Percentiles rank a stretch among this genome's conserved stretches.
phyloP scores from a whole-genome alignment of 23 tunicate genomes.

The Ascidia mentula region DNA sequence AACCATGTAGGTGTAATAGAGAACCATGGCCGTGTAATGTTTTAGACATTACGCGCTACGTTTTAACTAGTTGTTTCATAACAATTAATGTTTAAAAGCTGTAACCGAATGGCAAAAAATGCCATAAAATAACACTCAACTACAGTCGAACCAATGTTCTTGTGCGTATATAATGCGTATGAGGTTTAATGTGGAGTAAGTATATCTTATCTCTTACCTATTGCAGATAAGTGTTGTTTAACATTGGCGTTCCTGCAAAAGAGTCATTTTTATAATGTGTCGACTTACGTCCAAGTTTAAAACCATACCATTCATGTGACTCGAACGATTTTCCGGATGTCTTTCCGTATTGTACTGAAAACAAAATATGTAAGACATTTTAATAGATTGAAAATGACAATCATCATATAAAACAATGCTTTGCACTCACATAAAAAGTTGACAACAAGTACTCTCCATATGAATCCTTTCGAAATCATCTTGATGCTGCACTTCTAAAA shows the following conservation, averaged over 20 bases:
- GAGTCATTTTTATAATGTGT: background rate
- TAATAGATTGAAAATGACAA: background rate
- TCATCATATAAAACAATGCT: background rate
- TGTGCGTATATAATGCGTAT: no score
- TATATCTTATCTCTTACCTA: no score
- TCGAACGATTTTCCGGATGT: background rate
- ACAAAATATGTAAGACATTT: background rate
- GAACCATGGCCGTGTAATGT: no score
- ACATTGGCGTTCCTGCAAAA: background rate
- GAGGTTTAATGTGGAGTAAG: no score
- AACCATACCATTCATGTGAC: background rate
- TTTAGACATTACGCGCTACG: no score
- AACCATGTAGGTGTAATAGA: no score
- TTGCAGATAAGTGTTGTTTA: background rate
- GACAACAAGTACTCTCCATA: background rate
- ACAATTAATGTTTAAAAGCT: no score
- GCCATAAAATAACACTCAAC: no score
- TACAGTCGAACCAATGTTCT: no score
- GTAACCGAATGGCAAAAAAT: no score
- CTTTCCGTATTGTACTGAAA: background rate
- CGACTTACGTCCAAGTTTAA: background rate
- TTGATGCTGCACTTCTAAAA: background rate
- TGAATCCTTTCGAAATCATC: background rate
- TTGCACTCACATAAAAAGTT: background rate
- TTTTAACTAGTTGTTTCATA: no score